These are phyloP conservation scores for Lobophora halterata DNA, from an alignment of 2,888 invertebrate genomes.

Conservation along the genomic window DNA sequence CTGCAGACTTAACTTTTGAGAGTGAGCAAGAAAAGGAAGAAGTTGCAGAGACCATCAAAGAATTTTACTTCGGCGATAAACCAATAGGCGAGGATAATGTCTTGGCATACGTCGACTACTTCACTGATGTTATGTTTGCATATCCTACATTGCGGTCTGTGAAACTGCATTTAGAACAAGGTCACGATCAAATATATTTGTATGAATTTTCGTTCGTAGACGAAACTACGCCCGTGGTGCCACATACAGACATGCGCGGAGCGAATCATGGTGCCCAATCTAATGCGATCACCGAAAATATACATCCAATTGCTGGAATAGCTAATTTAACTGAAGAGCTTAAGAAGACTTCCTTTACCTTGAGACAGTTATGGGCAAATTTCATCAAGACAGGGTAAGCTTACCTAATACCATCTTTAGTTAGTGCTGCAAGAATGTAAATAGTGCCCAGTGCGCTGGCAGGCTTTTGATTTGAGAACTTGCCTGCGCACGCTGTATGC, in stretches of 20 bases:
- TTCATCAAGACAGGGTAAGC: conserved; percentile 49
- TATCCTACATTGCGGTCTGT: conserved; percentile 35
- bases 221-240: conserved; percentile 26
- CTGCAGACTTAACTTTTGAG: conserved; percentile 45
- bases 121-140: conserved; percentile 40
- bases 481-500: too few relatives aligned
- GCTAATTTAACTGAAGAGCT: conserved; percentile 25
- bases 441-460: too few relatives aligned
- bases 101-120: conserved; percentile 41
- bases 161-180: conserved; percentile 35
- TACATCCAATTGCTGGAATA: too few relatives aligned
- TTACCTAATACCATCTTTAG: too few relatives aligned
- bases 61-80: conserved; percentile 43
- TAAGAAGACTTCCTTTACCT: conserved; percentile 29
- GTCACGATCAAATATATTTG: conserved; percentile 40
- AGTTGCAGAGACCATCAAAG: conserved; percentile 39
- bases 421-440: too few relatives aligned
- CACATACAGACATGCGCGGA: conserved; percentile 36
- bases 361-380: conserved; percentile 46
- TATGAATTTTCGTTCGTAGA: conserved; percentile 45
- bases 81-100: conserved; percentile 33
- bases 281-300: too few relatives aligned
- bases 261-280: conserved; percentile 42
- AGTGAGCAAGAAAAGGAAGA: conserved; percentile 36
- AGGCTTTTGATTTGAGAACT: too few relatives aligned